A percentile compares a stretch with the other conserved stretches of the same genome.
Evolutionary conservation across 2,888 invertebrate genomes (phyloP).

Genomic region (Helicoverpa assulta): DNA sequence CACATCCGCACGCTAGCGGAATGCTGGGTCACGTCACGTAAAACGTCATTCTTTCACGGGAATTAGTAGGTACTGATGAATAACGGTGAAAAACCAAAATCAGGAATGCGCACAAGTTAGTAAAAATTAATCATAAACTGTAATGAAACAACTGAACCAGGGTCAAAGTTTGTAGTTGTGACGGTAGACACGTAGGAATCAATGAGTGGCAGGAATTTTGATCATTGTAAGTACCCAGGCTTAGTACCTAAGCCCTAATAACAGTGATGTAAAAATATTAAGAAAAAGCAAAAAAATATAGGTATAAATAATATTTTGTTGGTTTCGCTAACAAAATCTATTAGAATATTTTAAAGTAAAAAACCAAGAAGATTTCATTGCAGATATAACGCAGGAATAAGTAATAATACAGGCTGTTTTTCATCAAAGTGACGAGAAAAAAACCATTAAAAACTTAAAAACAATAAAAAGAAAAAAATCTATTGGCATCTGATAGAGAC

Average conservation of each 20-base stretch:
- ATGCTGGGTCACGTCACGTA: constrained; percentile 53
- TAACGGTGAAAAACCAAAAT: constrained; percentile 51
- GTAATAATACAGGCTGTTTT: not conserved
- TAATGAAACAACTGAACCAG: not conserved
- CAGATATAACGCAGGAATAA: not conserved
- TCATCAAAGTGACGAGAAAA: not conserved
- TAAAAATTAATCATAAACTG: constrained; percentile 24
- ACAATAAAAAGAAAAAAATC: not conserved
- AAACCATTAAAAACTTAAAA: not conserved
- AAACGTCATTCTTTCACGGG: constrained; percentile 36
- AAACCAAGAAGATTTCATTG: constrained; percentile 3
- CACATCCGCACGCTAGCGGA: constrained; percentile 61
- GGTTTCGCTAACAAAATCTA: no score
- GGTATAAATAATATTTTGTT: no score
- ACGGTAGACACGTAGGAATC: not conserved
- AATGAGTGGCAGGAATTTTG: no score
- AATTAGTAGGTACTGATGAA: constrained; percentile 50
- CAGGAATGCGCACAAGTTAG: constrained; percentile 31
- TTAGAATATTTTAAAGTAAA: not conserved
- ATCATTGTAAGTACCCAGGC: no score
- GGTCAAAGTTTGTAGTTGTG: constrained; percentile 4
- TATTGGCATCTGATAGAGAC: constrained; percentile 5
- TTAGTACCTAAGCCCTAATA: no score
- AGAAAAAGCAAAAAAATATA: no score
- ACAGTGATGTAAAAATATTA: no score